Base-by-base conservation (phyloP, 2,888 invertebrate species). In the Lepidocyrtoides sp. region DNA sequence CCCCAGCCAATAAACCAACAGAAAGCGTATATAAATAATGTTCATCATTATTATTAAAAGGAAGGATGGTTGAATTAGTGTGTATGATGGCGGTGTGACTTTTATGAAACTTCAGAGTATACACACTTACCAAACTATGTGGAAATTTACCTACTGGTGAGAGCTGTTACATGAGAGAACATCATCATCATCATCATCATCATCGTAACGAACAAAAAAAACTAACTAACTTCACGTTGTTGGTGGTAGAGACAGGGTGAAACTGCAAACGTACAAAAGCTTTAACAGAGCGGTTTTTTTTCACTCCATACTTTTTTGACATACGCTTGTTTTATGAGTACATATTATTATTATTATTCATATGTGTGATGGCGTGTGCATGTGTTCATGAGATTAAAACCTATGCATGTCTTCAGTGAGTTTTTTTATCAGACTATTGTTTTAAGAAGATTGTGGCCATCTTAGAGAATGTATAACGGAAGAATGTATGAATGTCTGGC, bases 101-200 rank as follows among this genome's bases (percentile, higher is more conserved):
- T 20, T 32, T 57, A 57, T 36, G 57, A 57, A 57, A 79, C 29
- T 17, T 57, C 12, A 57, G 57, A 57, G 20, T 12, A 26, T 48
- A 14, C n/a, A 48, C n/a, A 32, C 36, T 17, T 41, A 17, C 44
- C 29, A n/a, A 32, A 57, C 57, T 17, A 79, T 57, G 29, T 75
- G 12, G 32, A 57, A 54, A 54, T 54, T 77, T 77, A 77, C 77
- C 54, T 75, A 75, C 75, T 79, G 79, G 29, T 54, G 54, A 54
- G 48, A 26, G 75, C 8, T 48, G 44, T 48, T 48, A 48, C 75
- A 48, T 44, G 26, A 63, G 23, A 75, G 36, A 29, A 51, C 36
- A 48, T 75, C 8, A 72, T 72, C 41, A 20, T 44, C n/a, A n/a
- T n/a, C n/a, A n/a, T n/a, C n/a, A n/a, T n/a, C n/a, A n/a, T n/a